Percentiles rank a stretch among this genome's conserved stretches.
phyloP scores from a whole-genome alignment of 1,140 invertebrate genomes.

The Orius insidiosus region DNA sequence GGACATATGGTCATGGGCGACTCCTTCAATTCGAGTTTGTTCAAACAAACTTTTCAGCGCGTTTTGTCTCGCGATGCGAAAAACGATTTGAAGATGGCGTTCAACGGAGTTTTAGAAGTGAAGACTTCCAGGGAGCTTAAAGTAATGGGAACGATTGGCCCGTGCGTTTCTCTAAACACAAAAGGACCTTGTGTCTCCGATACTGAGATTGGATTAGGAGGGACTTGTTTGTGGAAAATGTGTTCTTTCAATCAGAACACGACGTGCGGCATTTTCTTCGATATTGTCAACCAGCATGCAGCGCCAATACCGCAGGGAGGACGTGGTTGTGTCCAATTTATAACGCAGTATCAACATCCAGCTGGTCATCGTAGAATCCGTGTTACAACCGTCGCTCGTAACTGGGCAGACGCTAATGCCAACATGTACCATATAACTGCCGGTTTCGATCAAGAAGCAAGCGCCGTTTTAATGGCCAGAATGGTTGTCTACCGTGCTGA shows the following conservation, averaged over 20 bases:
- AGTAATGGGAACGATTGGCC: constrained; percentile 88
- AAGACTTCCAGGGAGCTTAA: constrained; percentile 82
- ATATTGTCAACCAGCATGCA: constrained; percentile 92
- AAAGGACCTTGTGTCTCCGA: constrained; percentile 86
- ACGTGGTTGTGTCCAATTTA: constrained; percentile 94
- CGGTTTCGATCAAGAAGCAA: constrained; percentile 93
- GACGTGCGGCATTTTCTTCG: constrained; percentile 92
- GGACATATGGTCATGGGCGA: constrained; percentile 99
- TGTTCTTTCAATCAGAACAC: constrained; percentile 85
- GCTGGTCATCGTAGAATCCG: constrained; percentile 85
- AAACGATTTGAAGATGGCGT: constrained; percentile 91
- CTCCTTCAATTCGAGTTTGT: constrained; percentile 95
- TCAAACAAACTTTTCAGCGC: constrained; percentile 97
- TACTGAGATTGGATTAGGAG: constrained; percentile 91
- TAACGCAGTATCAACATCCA: constrained; percentile 97
- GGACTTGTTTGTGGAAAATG: constrained; percentile 96
- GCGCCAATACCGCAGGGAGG: constrained; percentile 90
- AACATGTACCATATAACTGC: constrained; percentile 70
- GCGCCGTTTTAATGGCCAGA: constrained; percentile 91
- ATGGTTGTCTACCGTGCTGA: constrained; percentile 92
- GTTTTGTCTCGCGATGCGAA: constrained; percentile 90
- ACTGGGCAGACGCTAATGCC: constrained; percentile 69
- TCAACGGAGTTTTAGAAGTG: constrained; percentile 90
- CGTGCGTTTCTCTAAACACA: constrained; percentile 83
- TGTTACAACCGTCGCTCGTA: constrained; percentile 91